Base-by-base conservation (phyloP, 2,113 vertebrate species). In the Tiliqua scincoides region DNA sequence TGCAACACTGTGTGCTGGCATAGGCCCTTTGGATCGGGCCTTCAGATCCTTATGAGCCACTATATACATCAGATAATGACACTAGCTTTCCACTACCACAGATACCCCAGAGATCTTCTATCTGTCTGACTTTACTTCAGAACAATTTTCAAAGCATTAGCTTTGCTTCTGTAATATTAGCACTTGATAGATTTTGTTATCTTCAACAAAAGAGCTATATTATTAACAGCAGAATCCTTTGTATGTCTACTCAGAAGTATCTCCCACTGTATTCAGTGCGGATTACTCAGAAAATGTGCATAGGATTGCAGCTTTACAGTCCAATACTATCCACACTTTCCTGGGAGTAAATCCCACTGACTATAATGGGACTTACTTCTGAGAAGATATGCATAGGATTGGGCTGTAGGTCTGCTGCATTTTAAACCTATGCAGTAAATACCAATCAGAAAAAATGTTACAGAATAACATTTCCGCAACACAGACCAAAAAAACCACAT, bases 11-110 rank as follows among this genome's bases (percentile, higher is more conserved):
- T n/a, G n/a, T n/a, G n/a, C n/a, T n/a, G n/a, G n/a, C n/a, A n/a
- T n/a, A n/a, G n/a, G n/a, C n/a, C n/a, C n/a, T n/a, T n/a, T n/a
- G n/a, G n/a, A n/a, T n/a, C n/a, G n/a, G n/a, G n/a, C n/a, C n/a
- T n/a, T n/a, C 91, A 94, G 89, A 3, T 57, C 14, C 54, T 57
- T 57, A 17, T 57, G 54, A 9, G 84, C 91, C 91, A 91, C 92
- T 90, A 88, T 11, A 86, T 86, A 89, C 90, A 61, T 73, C 79
- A 85, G 79, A 87, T 87, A 79, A 84, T 74, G 76, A 72, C 83
- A 62, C 4, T 27, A 43, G 48, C 84, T 79, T 61, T 87, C 27
- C 52, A 87, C 0, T 75, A 84, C 18, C 81, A 30, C 20, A 21
- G 30, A 52, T 57, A 89, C 77, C 83, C 0, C 40, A 85, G 81